Conservation (phyloP, 2,113 vertebrate genomes). For the Etheostoma cragini region DNA sequence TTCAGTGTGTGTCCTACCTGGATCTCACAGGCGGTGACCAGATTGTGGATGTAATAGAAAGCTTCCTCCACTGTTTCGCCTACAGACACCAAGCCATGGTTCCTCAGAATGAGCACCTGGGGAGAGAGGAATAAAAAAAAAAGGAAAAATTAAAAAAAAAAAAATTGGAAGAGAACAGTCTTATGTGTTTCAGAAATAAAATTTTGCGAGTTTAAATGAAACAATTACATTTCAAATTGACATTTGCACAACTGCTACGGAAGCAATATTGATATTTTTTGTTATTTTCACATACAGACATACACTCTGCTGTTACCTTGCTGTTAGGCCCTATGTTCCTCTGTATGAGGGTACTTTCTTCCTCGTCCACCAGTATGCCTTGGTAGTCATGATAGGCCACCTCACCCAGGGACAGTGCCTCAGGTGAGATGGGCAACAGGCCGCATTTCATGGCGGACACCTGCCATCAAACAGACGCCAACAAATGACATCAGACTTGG, state of each 20-base stretch:
- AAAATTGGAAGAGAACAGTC: not conserved
- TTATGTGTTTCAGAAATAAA: not conserved
- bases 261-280: not conserved
- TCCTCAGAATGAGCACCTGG: constrained; percentile 96
- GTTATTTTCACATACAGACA: not conserved
- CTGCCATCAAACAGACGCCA: constrained; percentile 71
- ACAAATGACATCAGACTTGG: not conserved
- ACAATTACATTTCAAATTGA: not conserved
- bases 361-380: constrained; percentile 94
- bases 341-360: constrained; percentile 92
- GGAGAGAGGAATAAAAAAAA: not conserved
- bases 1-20: constrained; percentile 86
- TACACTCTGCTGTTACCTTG: constrained; percentile 86
- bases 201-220: not conserved
- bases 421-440: constrained; percentile 95
- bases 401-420: constrained; percentile 93
- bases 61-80: constrained; percentile 97
- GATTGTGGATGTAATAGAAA: constrained; percentile 96
- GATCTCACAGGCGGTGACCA: constrained; percentile 97
- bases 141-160: too few species aligned
- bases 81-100: constrained; percentile 93
- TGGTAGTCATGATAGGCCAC: constrained; percentile 97
- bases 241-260: not conserved
- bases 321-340: constrained; percentile 94
- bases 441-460: constrained; percentile 99